These are phyloP conservation scores for Iguana delicatissima DNA, from an alignment of 2,797 vertebrate species.

Conservation along the genomic window DNA sequence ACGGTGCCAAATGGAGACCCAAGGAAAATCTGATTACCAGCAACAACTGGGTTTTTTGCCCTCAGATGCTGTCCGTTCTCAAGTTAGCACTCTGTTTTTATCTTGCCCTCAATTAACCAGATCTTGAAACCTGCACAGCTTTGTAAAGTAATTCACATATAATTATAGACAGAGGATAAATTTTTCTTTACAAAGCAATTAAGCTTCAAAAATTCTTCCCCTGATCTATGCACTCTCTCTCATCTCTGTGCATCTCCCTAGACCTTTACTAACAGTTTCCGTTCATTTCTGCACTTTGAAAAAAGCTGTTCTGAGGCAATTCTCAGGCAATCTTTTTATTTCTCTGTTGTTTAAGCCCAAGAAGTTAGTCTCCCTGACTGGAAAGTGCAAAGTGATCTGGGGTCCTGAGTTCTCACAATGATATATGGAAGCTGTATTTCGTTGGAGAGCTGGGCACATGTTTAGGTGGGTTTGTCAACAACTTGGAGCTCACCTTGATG, in stretches of 20 bases:
- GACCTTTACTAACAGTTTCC: slow-evolving; percentile 12
- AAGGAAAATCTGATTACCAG: slow-evolving; percentile 51
- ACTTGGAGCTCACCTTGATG: not conserved
- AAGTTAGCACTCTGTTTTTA: slow-evolving; percentile 52
- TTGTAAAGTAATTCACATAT: slow-evolving; percentile 49
- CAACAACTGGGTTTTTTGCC: slow-evolving; percentile 56
- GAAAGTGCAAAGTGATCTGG: not conserved
- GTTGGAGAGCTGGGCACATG: not conserved
- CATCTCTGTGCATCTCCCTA: slow-evolving; percentile 32
- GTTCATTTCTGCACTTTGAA: not conserved
- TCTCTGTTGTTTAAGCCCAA: not conserved
- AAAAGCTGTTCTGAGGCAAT: not conserved
- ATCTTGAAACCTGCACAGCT: slow-evolving; percentile 56
- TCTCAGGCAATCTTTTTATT: not conserved
- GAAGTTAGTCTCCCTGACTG: not conserved
- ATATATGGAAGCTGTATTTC: not conserved
- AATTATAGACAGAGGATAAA: slow-evolving; percentile 56
- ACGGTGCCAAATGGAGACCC: slow-evolving; percentile 53
- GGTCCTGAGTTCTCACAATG: not conserved
- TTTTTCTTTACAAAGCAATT: slow-evolving; percentile 45
- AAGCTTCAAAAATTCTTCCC: slow-evolving; percentile 37
- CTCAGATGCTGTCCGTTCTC: slow-evolving; percentile 52
- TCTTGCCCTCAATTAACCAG: slow-evolving; percentile 65
- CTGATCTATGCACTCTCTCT: slow-evolving; percentile 15
- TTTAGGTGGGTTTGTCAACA: not conserved